Base-by-base conservation (phyloP, 2,888 invertebrate species). In the Eurois occulta region DNA sequence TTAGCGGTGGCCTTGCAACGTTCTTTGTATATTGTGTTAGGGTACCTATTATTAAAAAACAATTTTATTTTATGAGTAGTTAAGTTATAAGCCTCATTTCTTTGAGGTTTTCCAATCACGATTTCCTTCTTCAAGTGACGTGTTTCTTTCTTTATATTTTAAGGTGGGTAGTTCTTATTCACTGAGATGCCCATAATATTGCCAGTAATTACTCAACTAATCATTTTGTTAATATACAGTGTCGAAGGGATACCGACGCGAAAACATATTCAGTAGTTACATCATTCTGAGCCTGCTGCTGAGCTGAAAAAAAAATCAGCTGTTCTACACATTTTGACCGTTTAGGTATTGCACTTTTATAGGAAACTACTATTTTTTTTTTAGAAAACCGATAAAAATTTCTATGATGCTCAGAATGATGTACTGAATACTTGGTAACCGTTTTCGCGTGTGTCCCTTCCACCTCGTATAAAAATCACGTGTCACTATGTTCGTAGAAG, bases 31-130 rank as follows among this genome's bases (percentile, higher is more conserved):
- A 10, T 62, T 72, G 16, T 28, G 0, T 32, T 32, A 65, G 11
- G 38, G 16, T 64, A n/a, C n/a, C n/a, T n/a, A 38, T 28, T 32
- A 55, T 64, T 64, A 62, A 7, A 72, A 75, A 43, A 55, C 24
- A 28, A 62, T 74, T 74, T 43, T 81, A 28, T 52, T 74, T 77
- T 79, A 4, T 38, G n/a, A 0, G 5, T 6, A 10, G 41, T 10
- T n/a, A 11, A n/a, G 38, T 77, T 55, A 43, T 4, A 6, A 35
- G 24, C 1, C 21, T 35, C 28, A 46, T 35, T 72, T 72, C 1
- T 5, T 72, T 71, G 8, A 35, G 7, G 32, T 43, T 71, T 43
- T 43, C 6, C n/a, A 32, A 24, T 6, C 13, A 7, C 28, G 21
- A 13, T 21, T 16, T 41, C 2, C 1, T 58, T 38, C 21, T 70